Evolutionary conservation across 1,140 invertebrate species (phyloP).

Genomic region (Anastrepha ludens): DNA sequence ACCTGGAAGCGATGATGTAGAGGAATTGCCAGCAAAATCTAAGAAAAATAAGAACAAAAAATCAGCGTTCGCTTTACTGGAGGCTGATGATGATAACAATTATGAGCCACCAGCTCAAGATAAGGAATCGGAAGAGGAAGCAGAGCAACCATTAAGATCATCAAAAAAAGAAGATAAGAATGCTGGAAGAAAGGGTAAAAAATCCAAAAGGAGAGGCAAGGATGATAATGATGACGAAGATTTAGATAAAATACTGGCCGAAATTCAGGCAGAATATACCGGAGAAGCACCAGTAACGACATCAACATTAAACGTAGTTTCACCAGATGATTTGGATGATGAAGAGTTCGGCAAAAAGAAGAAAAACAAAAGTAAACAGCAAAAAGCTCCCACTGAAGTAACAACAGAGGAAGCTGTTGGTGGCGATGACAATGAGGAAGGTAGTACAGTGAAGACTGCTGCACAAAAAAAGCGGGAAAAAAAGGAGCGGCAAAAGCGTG

Average conservation of each 20-base stretch:
- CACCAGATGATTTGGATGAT: constrained; percentile 73
- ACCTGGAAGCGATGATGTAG: constrained; percentile 63
- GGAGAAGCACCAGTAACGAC: constrained; percentile 75
- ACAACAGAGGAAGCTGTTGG: constrained; percentile 75
- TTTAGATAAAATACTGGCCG: constrained; percentile 88
- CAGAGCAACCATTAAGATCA: constrained; percentile 75
- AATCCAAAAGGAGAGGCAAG: constrained; percentile 81
- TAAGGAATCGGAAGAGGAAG: constrained; percentile 73
- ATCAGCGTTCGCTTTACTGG: constrained; percentile 79
- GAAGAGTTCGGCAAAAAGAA: constrained; percentile 75
- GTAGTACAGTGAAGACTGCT: constrained; percentile 84
- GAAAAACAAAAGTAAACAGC: constrained; percentile 76
- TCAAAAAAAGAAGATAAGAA: constrained; percentile 77
- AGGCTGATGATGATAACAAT: constrained; percentile 75
- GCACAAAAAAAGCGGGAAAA: constrained; percentile 92
- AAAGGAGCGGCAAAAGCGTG: constrained; percentile 87
- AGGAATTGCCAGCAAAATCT: constrained; percentile 55
- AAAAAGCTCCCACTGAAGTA: constrained; percentile 65
- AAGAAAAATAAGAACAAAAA: constrained; percentile 75
- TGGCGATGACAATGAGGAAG: constrained; percentile 77
- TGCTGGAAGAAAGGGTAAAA: constrained; percentile 81
- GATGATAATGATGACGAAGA: constrained; percentile 88
- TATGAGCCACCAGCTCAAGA: constrained; percentile 70
- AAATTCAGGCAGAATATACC: constrained; percentile 86
- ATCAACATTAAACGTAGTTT: constrained; percentile 57